These are phyloP conservation scores for Papilio protenor DNA, from an alignment of 2,888 invertebrate genomes.

Conservation along the genomic window DNA sequence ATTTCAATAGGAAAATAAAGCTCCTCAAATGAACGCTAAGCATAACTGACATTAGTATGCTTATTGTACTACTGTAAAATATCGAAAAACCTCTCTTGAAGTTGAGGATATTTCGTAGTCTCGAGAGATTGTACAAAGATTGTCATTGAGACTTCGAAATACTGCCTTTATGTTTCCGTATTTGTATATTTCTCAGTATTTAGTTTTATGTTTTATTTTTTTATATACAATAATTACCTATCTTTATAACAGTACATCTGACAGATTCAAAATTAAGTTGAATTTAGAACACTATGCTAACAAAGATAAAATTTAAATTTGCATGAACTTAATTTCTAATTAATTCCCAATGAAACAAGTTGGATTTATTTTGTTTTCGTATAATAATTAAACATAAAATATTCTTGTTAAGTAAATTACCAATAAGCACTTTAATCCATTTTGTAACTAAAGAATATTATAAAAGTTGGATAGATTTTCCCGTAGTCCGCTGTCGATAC, in stretches of 20 bases:
- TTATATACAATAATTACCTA: not conserved
- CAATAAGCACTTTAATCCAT: not conserved
- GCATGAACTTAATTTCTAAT: not conserved
- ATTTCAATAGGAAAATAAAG: conserved; percentile 36
- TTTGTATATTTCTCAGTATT: not conserved
- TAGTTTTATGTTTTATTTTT: not conserved
- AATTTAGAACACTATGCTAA: not conserved
- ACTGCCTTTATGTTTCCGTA: not conserved
- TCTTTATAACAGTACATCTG: not conserved
- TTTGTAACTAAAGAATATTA: not conserved
- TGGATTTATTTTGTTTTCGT: not conserved
- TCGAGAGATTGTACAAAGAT: not conserved
- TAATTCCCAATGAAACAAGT: not conserved
- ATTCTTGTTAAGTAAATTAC: not conserved
- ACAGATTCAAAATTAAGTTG: too few relatives aligned
- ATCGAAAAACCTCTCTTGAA: not conserved
- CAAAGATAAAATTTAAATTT: not conserved
- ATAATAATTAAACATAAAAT: not conserved
- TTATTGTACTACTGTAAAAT: not conserved
- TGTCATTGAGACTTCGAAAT: not conserved
- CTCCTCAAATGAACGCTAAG: conserved; percentile 28
- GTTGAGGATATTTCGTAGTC: not conserved
- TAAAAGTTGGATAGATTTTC: conserved; percentile 6
- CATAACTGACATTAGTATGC: conserved; percentile 28
- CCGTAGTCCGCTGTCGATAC: conserved; percentile 7